phyloP scores from a whole-genome alignment of 2,113 vertebrate genomes.

The Riparia riparia region DNA sequence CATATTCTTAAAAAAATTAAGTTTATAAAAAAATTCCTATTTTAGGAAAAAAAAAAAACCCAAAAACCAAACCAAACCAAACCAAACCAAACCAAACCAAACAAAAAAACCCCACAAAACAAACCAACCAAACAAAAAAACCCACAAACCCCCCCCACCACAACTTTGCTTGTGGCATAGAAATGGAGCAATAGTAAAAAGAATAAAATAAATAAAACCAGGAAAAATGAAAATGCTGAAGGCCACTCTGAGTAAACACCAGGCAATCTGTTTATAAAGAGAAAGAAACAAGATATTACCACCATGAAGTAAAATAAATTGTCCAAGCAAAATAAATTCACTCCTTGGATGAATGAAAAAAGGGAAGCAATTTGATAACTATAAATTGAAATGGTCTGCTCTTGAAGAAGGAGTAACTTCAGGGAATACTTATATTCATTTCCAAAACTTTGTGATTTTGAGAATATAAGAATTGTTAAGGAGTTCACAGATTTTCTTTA shows the following conservation, averaged over 20 bases:
- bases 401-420: neutral
- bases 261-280: constrained; percentile 5
- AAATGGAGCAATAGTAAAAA: neutral
- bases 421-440: neutral
- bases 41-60: neutral
- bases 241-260: neutral
- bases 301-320: constrained; percentile 28
- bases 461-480: neutral
- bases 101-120: too few species aligned
- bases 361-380: neutral
- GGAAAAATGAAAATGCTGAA: constrained; percentile 14
- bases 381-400: neutral
- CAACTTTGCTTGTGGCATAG: neutral
- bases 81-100: too few species aligned
- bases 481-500: neutral
- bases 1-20: neutral
- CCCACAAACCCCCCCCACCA: too few species aligned
- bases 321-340: constrained; percentile 3
- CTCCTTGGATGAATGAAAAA: neutral
- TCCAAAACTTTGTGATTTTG: neutral
- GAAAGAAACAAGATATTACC: constrained; percentile 1
- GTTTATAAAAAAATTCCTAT: neutral
- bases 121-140: too few species aligned
- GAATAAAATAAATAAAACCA: neutral
- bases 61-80: too few species aligned